Base-by-base conservation (phyloP, 2,888 invertebrate genomes). In the Agrilus cyanescens region DNA sequence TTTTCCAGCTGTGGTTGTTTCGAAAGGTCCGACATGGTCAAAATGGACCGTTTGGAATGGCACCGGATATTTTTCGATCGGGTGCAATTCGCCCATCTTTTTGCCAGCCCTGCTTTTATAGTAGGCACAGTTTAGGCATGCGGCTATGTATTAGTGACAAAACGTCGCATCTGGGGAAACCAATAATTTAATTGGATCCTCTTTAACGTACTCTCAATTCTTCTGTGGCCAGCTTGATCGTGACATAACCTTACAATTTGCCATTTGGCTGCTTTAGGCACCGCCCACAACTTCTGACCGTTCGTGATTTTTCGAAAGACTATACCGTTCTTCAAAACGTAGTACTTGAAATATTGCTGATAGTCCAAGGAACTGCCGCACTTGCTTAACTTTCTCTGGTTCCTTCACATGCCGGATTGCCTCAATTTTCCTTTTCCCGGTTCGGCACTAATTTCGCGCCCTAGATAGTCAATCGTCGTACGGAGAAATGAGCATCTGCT, bases 11-110 rank as follows among this genome's bases (percentile, higher is more conserved):
- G 47, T 53, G 31, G 56, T 58, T 18, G 49, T 53, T 6, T 59
- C 53, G 45, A 67, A 67, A 10, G 63, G 64, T 1, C 63, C 63
- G 6, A 66, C 41, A 43, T 67, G 65, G 46, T 67, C 66, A 1
- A 65, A 38, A 45, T 66, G 63, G 12, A 66, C 15, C 0, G 62
- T 64, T 40, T 63, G 58, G 34, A 67, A 63, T 0, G 63, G 63
- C 4, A 53, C 50, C 2, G 50, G 45, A 8, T 57, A 50, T 45
- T 66, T 65, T 8, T 55, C 55, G 12, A 67, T 66, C 0, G 62
- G 56, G 38, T 63, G 55, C 13, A 66, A 46, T 10, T 48, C 42
- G 10, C 65, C 65, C 40, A 54, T 51, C 36, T 46, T 53, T 20
- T 48, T 50, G n/a, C 53, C 54, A 18, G 46, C 36, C 12, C 38